A percentile compares a stretch with the other conserved stretches of the same genome.
These are phyloP conservation scores for Tenrec ecaudatus DNA, from an alignment of 2,113 vertebrate species.

Conservation along the genomic window DNA sequence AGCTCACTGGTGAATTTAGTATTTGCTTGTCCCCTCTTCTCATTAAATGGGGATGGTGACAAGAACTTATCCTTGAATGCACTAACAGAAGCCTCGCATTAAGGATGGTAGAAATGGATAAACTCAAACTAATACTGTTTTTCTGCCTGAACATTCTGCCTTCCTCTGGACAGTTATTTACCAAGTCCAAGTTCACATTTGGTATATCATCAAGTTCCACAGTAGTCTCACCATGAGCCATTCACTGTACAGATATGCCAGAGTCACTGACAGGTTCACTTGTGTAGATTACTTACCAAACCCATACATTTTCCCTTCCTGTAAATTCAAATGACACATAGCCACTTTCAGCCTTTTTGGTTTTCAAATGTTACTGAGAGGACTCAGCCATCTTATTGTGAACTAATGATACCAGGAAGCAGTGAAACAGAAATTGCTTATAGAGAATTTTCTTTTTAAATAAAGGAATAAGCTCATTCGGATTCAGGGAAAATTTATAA, in stretches of 20 bases:
- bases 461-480: background rate
- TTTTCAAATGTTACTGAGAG: background rate
- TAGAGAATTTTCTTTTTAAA: background rate
- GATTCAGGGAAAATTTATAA: slow-evolving; percentile 30
- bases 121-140: background rate
- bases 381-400: background rate
- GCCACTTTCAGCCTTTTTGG: background rate
- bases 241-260: background rate
- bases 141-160: background rate
- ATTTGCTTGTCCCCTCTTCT: background rate
- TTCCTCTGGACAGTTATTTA: background rate
- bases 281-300: background rate
- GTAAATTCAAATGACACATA: background rate
- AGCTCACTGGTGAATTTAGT: background rate
- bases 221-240: background rate
- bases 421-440: background rate
- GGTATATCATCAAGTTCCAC: background rate
- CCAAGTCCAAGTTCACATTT: background rate
- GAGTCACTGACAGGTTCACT: background rate
- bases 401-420: background rate
- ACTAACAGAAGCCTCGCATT: background rate
- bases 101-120: background rate
- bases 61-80: background rate
- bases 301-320: background rate
- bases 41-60: background rate